Evolutionary conservation across 2,113 vertebrate genomes (phyloP).

Genomic region (Syngnathoides biaculeatus): DNA sequence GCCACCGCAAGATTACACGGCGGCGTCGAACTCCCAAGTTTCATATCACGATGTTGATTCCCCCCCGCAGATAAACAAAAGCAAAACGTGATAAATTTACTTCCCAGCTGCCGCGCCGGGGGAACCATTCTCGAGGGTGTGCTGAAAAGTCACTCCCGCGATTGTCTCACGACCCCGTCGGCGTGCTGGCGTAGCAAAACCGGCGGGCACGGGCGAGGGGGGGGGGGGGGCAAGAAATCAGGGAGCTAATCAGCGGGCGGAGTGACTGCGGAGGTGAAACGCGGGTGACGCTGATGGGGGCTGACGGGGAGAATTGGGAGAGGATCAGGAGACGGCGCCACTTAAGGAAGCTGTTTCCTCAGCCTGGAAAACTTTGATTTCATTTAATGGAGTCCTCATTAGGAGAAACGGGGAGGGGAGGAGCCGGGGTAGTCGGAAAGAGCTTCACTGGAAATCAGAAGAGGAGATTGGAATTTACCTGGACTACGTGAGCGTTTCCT

Average conservation of each 20-base stretch:
- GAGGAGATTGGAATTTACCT: constrained; percentile 8
- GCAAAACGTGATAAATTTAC: neutral
- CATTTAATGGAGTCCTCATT: constrained; percentile 60
- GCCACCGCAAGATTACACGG: neutral
- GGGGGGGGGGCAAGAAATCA: constrained; percentile 33
- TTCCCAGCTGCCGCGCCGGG: neutral
- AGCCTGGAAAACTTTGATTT: constrained; percentile 62
- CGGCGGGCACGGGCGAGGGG: constrained; percentile 31
- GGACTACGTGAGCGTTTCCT: constrained; percentile 13
- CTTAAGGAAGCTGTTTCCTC: constrained; percentile 59
- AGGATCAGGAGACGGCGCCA: constrained; percentile 58
- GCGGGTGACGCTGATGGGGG: constrained; percentile 61
- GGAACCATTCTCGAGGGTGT: neutral
- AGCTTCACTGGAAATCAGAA: neutral
- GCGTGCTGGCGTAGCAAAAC: constrained; percentile 43
- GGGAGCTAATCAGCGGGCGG: constrained; percentile 55
- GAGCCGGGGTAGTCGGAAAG: neutral
- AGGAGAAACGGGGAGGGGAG: neutral
- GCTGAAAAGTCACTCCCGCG: neutral
- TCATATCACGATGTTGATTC: constrained; percentile 1
- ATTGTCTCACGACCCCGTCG: neutral
- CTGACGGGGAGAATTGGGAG: constrained; percentile 58
- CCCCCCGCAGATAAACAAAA: neutral
- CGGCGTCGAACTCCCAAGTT: neutral
- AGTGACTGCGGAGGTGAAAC: constrained; percentile 47